Percentiles rank a stretch among this genome's conserved stretches.
These are phyloP conservation scores for Stichopus horrens DNA, from an alignment of 53 echinoderm and acorn worm genomes.

Conservation along the genomic window DNA sequence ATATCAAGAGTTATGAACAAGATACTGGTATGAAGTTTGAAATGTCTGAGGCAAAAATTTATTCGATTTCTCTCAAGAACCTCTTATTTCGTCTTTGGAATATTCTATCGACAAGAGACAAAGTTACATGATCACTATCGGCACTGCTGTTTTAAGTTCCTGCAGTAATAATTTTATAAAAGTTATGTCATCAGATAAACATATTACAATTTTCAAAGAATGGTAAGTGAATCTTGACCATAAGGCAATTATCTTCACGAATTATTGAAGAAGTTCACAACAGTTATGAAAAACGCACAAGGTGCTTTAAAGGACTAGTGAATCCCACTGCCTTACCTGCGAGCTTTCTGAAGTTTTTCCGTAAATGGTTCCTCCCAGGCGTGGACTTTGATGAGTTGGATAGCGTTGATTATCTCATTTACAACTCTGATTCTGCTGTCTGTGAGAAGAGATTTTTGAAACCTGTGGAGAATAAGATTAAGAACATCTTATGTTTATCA, in stretches of 20 bases:
- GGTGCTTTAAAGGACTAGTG: neutral
- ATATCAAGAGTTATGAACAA: too few species aligned
- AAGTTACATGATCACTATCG: too few species aligned
- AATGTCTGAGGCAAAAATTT: too few species aligned
- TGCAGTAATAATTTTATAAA: neutral
- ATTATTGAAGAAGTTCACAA: too few species aligned
- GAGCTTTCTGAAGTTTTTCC: constrained; percentile 58
- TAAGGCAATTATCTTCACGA: too few species aligned
- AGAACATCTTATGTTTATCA: too few species aligned
- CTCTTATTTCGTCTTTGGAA: too few species aligned
- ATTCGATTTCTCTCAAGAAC: too few species aligned
- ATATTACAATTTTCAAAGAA: neutral
- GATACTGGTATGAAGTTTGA: too few species aligned
- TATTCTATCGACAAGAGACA: too few species aligned
- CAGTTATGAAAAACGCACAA: too few species aligned
- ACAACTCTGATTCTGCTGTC: constrained; percentile 79
- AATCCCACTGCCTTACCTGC: constrained; percentile 59
- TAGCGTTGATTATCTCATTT: constrained; percentile 88
- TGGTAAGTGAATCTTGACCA: neutral
- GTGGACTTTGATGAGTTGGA: constrained; percentile 85
- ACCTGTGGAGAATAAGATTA: constrained; percentile 34
- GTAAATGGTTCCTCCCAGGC: constrained; percentile 81
- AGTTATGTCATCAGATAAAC: neutral
- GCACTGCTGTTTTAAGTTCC: too few species aligned
- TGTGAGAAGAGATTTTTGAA: constrained; percentile 67